Evolutionary conservation across 2,113 vertebrate species (phyloP).

Genomic region (Nipponia nippon): DNA sequence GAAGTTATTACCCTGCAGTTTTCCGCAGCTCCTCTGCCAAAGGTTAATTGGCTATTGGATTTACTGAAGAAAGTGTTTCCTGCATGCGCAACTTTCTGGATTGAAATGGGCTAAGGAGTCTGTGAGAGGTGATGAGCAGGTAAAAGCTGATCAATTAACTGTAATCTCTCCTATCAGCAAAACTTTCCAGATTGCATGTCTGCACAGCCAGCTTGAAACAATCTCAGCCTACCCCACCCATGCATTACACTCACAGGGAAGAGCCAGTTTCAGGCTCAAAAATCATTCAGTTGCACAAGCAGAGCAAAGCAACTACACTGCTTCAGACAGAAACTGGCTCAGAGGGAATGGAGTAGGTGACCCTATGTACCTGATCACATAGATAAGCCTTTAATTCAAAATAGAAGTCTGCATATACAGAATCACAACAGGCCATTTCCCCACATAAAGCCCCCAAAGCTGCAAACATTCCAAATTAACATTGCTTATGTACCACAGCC

Average conservation of each 20-base stretch:
- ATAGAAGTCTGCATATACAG: background rate
- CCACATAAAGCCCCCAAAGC: background rate
- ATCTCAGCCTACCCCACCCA: background rate
- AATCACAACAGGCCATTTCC: background rate
- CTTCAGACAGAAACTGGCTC: background rate
- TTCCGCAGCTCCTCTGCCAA: background rate
- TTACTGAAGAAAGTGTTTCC: background rate
- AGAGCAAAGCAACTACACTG: background rate
- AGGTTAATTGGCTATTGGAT: background rate
- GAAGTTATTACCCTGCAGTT: background rate
- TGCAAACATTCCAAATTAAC: background rate
- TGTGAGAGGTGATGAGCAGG: background rate
- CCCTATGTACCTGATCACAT: fast-evolving
- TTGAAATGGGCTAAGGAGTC: background rate
- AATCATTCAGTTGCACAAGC: background rate
- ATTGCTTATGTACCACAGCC: background rate
- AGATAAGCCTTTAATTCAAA: background rate
- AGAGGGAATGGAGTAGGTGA: fast-evolving
- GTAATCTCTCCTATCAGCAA: background rate
- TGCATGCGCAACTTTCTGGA: background rate
- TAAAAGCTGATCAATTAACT: background rate
- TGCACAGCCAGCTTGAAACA: background rate
- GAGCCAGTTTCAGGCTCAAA: background rate
- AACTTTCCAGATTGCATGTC: background rate
- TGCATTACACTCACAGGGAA: background rate